These are phyloP conservation scores for Serripes groenlandicus DNA, from an alignment of 2,888 invertebrate genomes.

Conservation along the genomic window DNA sequence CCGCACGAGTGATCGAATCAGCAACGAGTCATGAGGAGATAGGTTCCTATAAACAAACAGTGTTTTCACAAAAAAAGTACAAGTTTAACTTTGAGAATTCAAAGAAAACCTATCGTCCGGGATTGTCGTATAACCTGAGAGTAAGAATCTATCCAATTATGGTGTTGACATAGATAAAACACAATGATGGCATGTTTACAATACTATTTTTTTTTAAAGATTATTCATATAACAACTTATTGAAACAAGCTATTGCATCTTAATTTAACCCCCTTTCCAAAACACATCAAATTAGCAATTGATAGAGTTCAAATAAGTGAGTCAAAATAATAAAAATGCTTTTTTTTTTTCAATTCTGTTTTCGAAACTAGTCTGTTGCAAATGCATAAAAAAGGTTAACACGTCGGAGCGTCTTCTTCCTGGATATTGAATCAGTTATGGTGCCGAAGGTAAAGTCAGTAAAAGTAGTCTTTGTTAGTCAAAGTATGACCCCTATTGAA, in stretches of 20 bases:
- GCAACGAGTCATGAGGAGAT: background rate
- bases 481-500: too few relatives aligned
- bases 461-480: too few relatives aligned
- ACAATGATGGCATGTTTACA: background rate
- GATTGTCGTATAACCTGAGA: constrained; percentile 1
- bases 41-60: background rate
- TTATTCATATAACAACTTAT: too few relatives aligned
- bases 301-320: too few relatives aligned
- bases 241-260: background rate
- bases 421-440: background rate
- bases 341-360: background rate
- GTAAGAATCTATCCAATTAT: background rate
- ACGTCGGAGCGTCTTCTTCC: background rate
- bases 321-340: too few relatives aligned
- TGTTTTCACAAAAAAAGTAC: background rate
- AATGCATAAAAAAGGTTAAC: background rate
- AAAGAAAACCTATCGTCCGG: constrained; percentile 6
- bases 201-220: background rate
- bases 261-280: background rate
- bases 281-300: too few relatives aligned
- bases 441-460: background rate
- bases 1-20: background rate
- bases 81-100: constrained; percentile 6
- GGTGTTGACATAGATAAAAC: background rate
- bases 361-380: background rate